phyloP scores from a whole-genome alignment of 2,888 invertebrate genomes.

The Andrena bicolor region DNA sequence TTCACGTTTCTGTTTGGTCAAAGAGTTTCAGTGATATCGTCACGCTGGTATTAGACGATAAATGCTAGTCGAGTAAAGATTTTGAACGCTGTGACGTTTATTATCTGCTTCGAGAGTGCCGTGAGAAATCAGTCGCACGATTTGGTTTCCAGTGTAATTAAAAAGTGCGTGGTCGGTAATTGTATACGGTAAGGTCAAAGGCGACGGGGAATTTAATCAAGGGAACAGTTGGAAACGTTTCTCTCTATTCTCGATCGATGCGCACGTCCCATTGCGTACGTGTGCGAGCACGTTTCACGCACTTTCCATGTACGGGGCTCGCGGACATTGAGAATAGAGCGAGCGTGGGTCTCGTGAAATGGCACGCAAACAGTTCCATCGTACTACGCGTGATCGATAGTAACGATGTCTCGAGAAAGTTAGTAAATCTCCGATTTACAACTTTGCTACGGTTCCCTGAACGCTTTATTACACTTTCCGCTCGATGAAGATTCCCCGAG shows the following conservation, averaged over 20 bases:
- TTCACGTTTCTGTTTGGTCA: background rate
- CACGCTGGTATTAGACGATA: background rate
- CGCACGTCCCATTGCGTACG: constrained; percentile 1
- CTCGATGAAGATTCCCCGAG: background rate
- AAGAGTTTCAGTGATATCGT: background rate
- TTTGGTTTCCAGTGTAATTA: constrained; percentile 17
- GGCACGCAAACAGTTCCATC: constrained; percentile 51
- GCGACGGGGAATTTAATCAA: constrained; percentile 16
- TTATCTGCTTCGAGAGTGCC: constrained; percentile 13
- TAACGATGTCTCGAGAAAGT: constrained; percentile 63
- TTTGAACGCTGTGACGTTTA: background rate
- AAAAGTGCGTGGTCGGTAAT: constrained; percentile 14
- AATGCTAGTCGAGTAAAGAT: background rate
- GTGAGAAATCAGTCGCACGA: constrained; percentile 11
- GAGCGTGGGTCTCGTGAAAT: constrained; percentile 43
- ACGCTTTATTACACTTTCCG: constrained; percentile 24
- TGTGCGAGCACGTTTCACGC: constrained; percentile 49
- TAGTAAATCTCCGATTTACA: constrained; percentile 50
- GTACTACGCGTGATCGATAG: constrained; percentile 58
- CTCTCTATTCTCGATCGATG: constrained; percentile 14
- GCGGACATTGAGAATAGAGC: constrained; percentile 40
- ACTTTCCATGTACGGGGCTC: constrained; percentile 45
- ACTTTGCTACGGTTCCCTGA: constrained; percentile 32
- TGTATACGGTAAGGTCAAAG: constrained; percentile 13
- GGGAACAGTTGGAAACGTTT: constrained; percentile 28